phyloP scores from a whole-genome alignment of 2,113 vertebrate genomes.

The Halichoerus grypus region DNA sequence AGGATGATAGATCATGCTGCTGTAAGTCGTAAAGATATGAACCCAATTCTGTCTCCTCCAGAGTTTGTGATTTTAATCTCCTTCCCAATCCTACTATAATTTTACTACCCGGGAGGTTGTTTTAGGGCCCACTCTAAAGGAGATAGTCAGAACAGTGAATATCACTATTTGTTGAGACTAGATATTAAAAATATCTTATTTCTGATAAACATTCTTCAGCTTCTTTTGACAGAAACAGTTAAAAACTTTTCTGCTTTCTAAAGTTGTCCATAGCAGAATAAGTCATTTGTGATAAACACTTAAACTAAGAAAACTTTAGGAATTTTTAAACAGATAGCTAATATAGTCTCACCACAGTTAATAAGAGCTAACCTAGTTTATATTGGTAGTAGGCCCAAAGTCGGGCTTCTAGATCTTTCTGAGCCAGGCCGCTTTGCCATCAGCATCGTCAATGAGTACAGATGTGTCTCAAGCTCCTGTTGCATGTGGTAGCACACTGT shows the following conservation, averaged over 20 bases:
- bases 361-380: neutral
- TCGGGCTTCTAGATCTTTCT: neutral
- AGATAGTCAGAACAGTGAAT: neutral
- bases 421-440: neutral
- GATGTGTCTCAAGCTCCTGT: neutral
- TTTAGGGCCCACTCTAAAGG: neutral
- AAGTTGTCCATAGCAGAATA: neutral
- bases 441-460: neutral
- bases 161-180: neutral
- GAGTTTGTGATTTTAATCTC: neutral
- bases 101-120: neutral
- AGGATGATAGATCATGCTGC: neutral
- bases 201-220: constrained; percentile 20
- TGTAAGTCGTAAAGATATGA: neutral
- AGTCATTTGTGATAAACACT: neutral
- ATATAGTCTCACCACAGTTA: neutral
- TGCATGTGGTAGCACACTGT: neutral
- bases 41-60: neutral
- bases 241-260: neutral
- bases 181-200: neutral
- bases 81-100: neutral
- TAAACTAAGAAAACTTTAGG: neutral
- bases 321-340: neutral
- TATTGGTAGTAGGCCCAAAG: neutral
- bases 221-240: neutral